Percentiles rank a stretch among this genome's conserved stretches.
phyloP scores from a whole-genome alignment of 1,140 invertebrate genomes.

The Hyles euphorbiae region DNA sequence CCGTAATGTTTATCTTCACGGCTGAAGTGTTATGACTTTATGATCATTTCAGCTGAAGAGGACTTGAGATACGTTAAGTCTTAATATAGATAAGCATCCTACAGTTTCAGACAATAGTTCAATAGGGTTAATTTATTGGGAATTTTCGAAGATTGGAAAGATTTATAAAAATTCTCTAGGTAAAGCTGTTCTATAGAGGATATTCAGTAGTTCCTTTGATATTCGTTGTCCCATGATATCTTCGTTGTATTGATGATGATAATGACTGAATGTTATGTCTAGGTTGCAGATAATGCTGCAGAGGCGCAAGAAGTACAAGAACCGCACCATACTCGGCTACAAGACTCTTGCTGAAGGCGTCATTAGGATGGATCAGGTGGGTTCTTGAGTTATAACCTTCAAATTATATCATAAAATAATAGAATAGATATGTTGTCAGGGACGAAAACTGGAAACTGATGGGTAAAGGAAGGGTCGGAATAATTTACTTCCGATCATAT shows the following conservation, averaged over 20 bases:
- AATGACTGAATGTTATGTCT: conserved; percentile 13
- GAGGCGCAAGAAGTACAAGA: conserved; percentile 97
- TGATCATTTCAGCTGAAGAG: neutral
- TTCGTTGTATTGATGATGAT: no score
- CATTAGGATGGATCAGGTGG: conserved; percentile 96
- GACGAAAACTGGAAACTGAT: neutral
- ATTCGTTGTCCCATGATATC: no score
- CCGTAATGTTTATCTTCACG: neutral
- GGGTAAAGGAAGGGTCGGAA: neutral
- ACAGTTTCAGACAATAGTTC: no score
- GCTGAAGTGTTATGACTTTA: neutral
- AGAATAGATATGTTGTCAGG: no score
- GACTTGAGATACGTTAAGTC: no score
- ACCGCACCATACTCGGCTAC: conserved; percentile 98
- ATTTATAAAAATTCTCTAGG: no score
- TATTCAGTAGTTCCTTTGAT: no score
- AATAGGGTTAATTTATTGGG: no score
- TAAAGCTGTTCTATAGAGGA: no score
- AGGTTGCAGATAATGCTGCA: conserved; percentile 94
- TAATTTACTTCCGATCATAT: neutral
- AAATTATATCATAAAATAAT: no score
- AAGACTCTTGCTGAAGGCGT: conserved; percentile 97
- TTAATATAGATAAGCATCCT: no score
- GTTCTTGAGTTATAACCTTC: neutral
- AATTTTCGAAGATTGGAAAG: no score